Conservation (phyloP, 2,888 invertebrate genomes). For the Dione juno region DNA sequence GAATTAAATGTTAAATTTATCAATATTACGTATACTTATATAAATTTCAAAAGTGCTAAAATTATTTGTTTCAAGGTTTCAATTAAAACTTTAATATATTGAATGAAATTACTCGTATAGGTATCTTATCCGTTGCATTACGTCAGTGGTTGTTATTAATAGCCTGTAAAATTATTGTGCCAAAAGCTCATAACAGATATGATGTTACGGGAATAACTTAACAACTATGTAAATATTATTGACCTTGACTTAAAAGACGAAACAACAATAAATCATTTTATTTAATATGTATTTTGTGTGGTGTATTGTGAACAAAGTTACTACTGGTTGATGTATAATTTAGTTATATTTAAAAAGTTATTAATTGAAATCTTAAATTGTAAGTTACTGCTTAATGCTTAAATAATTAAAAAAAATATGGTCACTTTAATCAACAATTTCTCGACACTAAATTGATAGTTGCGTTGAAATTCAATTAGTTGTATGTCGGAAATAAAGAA, state of each 20-base stretch:
- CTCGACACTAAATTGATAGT: constrained; percentile 20
- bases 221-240: constrained; percentile 7
- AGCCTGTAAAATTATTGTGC: neutral
- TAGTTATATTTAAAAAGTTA: neutral
- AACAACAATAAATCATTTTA: constrained; percentile 1
- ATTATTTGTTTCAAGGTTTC: neutral
- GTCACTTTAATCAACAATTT: constrained; percentile 25
- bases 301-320: neutral
- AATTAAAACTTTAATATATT: neutral
- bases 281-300: neutral
- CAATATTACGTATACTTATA: too few relatives aligned
- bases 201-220: neutral
- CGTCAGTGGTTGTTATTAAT: neutral
- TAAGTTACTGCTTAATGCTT: too few relatives aligned
- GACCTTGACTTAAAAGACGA: neutral
- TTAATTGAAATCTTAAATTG: too few relatives aligned
- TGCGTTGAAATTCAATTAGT: constrained; percentile 37
- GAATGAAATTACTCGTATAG: neutral
- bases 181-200: constrained; percentile 4
- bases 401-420: too few relatives aligned
- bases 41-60: neutral
- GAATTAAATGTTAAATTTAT: too few relatives aligned
- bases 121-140: constrained; percentile 5
- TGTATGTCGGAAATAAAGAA: constrained; percentile 38
- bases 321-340: neutral